Base-by-base conservation (phyloP, 2,888 invertebrate species). In the Cremastobaeus sp. region DNA sequence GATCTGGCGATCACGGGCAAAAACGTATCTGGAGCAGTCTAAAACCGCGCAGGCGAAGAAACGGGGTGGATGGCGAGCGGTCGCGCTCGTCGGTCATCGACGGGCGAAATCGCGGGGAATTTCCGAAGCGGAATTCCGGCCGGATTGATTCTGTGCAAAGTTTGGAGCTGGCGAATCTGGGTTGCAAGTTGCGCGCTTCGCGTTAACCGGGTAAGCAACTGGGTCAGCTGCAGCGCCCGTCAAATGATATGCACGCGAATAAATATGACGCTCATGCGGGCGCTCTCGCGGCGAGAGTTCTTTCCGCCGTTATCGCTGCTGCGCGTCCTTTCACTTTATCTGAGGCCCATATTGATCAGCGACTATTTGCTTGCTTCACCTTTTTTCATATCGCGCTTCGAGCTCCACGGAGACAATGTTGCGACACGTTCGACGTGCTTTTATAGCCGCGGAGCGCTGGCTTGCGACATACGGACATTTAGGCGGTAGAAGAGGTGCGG, bases 141-240 rank as follows among this genome's bases (percentile, higher is more conserved):
- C 20, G 50, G 17, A 62, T 47, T 50, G 62, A 69, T 69, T 60
- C 14, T 37, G 39, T 21, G 54, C 25, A 47, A 59, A 69, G 69
- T 69, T 74, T 50, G 78, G 59, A 78, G 79, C 79, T 81, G 82
- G 78, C 78, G 75, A 83, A 84, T 84, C 83, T 84, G 84, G 85
- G 84, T 82, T 85, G 80, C 71, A 81, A 79, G 81, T 78, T 78
- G 76, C 78, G 78, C 77, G 81, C 77, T 77, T 60, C 59, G 77
- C n/a, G 80, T 76, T 77, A 84, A 85, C 79, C 83, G 81, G 84
- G 84, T 85, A 84, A 84, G 80, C 77, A 84, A 85, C 79, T 84
- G 81, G 84, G 85, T 85, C 85, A 85, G 79, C 80, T 80, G 82
- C 66, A 48, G 66, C 60, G 55, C 55, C 64, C 55, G 64, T 75